Evolutionary conservation across 2,797 vertebrate species (phyloP), one percentile per base, ranked within the genome.

Genomic region (Pteronotus mesoamericanus): DNA sequence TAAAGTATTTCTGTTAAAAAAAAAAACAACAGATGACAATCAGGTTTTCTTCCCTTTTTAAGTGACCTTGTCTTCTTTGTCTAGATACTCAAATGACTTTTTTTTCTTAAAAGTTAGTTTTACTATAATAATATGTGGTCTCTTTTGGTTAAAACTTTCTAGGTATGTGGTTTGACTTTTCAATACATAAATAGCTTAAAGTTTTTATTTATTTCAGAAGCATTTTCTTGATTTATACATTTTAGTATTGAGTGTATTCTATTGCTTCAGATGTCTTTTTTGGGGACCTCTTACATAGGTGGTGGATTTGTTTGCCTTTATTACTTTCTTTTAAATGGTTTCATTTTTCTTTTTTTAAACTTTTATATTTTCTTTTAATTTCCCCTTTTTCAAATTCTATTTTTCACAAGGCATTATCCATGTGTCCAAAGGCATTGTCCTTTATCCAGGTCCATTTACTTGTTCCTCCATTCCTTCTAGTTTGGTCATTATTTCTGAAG

Each of bases 31-130:
- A 77, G 92, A 64, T 3, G 9, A 34, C 37, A 48, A 10, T 91
- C 64, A 84, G 26, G 3, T 89, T 93, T 97, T 80, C 24, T 92
- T 92, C 57, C n/a, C 68, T n/a, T 72, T 61, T 26, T 29, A 92
- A 84, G 19, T 92, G 22, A 90, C 12, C 51, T 84, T n/a, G 6
- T 89, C 51, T 93, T 97, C 95, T 95, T 78, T 80, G 7, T 80
- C n/a, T 94, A 57, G 19, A 57, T 61, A 82, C 0, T 64, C 15
- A 66, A 79, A 80, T 37, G 19, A 53, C 9, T 26, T 48, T 66
- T 48, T 29, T 2, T 57, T 9, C 22, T 80, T 84, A 74, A 59
- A 90, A 95, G 16, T 77, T 66, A 84, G 12, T 86, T 64, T 85
- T 85, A 68, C 26, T 90, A 34, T 57, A 85, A 84, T 48, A 84